A percentile compares a stretch with the other conserved stretches of the same genome.
phyloP scores from a whole-genome alignment of 23 tunicate genomes.

The Phallusia fumigata region DNA sequence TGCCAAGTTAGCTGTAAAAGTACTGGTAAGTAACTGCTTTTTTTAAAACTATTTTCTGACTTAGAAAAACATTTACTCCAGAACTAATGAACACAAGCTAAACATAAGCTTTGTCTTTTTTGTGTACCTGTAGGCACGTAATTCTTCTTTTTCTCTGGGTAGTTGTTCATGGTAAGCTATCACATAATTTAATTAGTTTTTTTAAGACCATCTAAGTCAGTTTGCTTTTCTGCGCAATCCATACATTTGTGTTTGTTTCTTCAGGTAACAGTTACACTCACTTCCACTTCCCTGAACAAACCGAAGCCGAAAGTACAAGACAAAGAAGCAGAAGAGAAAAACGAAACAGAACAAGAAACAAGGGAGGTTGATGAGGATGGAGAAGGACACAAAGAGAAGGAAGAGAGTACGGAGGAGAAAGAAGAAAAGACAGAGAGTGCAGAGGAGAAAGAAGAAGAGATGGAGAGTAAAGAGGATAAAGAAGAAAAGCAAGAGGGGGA shows the following conservation, averaged over 20 bases:
- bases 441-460: not conserved
- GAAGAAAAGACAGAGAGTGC: not conserved
- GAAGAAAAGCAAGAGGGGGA: constrained; percentile 21
- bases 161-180: no score
- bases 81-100: no score
- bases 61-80: no score
- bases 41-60: no score
- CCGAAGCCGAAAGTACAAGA: not conserved
- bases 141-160: no score
- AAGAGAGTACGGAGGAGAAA: constrained; percentile 8
- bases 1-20: constrained; percentile 26
- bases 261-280: constrained; percentile 40
- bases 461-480: not conserved
- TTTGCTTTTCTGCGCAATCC: no score
- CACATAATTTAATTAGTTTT: no score
- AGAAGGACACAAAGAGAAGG: not conserved
- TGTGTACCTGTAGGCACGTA: no score
- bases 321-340: not conserved
- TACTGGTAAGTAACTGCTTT: constrained; percentile 30
- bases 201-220: no score
- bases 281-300: constrained; percentile 47
- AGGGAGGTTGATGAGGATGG: not conserved
- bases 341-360: not conserved
- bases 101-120: no score
- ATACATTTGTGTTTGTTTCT: not conserved